phyloP scores from a whole-genome alignment of 1,140 invertebrate species.

The Piezodorus guildinii region DNA sequence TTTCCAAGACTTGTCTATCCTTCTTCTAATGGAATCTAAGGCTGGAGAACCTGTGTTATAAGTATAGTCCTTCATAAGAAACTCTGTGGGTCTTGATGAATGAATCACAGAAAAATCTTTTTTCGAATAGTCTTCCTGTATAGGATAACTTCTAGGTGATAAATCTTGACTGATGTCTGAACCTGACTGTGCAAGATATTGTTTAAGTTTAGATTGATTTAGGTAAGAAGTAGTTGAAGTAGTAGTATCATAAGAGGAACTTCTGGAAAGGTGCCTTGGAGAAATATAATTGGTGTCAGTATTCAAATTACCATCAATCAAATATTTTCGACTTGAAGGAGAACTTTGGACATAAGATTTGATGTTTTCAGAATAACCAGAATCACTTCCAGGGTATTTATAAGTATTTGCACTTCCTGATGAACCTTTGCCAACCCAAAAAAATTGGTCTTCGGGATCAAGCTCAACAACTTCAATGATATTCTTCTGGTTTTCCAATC shows the following conservation, averaged over 20 bases:
- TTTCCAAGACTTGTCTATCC: slow-evolving; percentile 1
- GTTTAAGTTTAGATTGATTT: too few species aligned
- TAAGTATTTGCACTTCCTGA: too few species aligned
- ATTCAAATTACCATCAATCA: neutral
- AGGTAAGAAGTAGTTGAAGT: too few species aligned
- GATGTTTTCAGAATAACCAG: neutral
- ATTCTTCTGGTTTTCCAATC: too few species aligned
- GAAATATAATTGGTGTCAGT: too few species aligned
- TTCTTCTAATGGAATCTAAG: neutral
- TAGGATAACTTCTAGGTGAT: neutral
- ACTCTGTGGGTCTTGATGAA: neutral
- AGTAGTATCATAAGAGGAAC: too few species aligned
- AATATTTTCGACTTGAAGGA: neutral
- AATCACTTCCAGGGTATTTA: too few species aligned
- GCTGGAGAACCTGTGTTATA: neutral
- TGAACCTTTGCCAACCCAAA: too few species aligned
- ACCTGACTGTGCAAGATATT: neutral
- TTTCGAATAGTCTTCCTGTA: neutral
- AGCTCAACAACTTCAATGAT: too few species aligned
- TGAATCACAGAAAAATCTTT: slow-evolving; percentile 1
- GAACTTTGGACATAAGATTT: neutral
- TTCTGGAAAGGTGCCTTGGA: too few species aligned
- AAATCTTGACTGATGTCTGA: neutral
- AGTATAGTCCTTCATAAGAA: neutral
- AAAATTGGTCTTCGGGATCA: too few species aligned